Percentiles rank a stretch among this genome's conserved stretches.
phyloP scores from a whole-genome alignment of 2,888 invertebrate genomes.

The Agrotis clavis region DNA sequence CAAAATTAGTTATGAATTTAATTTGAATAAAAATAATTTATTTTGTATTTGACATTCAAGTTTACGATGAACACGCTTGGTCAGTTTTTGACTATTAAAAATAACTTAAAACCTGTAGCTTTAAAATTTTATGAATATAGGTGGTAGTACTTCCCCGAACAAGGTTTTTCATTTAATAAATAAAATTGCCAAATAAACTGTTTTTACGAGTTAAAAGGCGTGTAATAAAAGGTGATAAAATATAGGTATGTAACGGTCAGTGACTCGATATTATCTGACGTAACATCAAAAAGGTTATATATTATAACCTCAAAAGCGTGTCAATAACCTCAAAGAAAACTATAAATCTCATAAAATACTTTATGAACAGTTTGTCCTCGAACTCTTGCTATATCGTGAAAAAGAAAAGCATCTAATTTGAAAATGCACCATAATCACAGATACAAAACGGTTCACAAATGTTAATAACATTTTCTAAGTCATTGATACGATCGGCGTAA shows the following conservation, averaged over 20 bases:
- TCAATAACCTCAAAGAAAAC: conserved; percentile 3
- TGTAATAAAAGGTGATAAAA: conserved; percentile 16
- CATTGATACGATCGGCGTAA: background rate
- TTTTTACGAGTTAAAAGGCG: conserved; percentile 13
- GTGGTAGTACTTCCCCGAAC: background rate
- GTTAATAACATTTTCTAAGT: too few species aligned
- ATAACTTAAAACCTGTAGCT: too few species aligned
- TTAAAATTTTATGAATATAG: too few species aligned
- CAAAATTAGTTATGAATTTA: background rate
- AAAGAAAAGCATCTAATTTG: background rate
- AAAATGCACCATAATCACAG: background rate
- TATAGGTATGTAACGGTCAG: conserved; percentile 5
- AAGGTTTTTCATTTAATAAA: background rate
- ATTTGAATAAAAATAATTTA: background rate
- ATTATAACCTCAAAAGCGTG: background rate
- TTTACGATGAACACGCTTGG: background rate
- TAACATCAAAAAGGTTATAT: conserved; percentile 27
- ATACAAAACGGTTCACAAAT: too few species aligned
- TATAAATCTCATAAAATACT: background rate
- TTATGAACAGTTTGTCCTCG: background rate
- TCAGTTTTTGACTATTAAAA: background rate
- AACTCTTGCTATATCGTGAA: too few species aligned
- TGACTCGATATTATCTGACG: background rate
- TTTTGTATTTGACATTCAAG: background rate
- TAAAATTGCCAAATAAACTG: background rate